These are phyloP conservation scores for Aphrocallistes beatrix DNA, from an alignment of 37 sponge, comb jelly and placozoan genomes.

Conservation along the genomic window DNA sequence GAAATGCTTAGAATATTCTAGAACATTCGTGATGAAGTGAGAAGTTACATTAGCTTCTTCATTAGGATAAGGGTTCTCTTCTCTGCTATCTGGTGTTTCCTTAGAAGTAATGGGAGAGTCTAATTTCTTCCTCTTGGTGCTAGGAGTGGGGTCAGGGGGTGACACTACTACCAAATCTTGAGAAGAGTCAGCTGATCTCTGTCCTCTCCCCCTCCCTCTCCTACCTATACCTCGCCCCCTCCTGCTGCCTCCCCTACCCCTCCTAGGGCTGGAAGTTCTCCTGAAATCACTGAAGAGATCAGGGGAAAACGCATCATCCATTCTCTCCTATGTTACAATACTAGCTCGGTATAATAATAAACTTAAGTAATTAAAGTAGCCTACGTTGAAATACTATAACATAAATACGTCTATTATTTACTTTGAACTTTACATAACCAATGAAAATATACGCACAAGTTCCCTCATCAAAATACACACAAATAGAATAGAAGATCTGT, in stretches of 20 bases:
- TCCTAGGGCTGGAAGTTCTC: background rate
- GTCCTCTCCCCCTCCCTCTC: slow-evolving; percentile 22
- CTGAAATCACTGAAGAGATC: background rate
- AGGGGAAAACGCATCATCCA: background rate
- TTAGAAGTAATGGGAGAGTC: background rate
- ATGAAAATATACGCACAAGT: background rate
- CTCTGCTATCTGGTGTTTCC: background rate
- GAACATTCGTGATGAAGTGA: too few relatives aligned
- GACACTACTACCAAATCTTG: background rate
- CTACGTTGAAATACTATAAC: background rate
- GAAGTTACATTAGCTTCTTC: too few relatives aligned
- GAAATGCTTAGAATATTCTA: too few relatives aligned
- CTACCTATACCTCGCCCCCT: slow-evolving; percentile 27
- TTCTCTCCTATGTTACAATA: background rate
- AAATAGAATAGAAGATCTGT: background rate
- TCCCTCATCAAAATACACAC: background rate
- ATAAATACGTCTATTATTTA: background rate
- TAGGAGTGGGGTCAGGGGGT: background rate
- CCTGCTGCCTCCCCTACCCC: background rate
- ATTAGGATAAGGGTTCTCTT: too few relatives aligned
- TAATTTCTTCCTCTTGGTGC: background rate
- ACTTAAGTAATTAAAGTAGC: background rate
- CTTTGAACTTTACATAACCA: background rate
- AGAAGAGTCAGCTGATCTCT: background rate
- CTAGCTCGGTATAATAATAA: background rate